Conservation (phyloP, 2,797 vertebrate species). For the Sylvia borin region DNA sequence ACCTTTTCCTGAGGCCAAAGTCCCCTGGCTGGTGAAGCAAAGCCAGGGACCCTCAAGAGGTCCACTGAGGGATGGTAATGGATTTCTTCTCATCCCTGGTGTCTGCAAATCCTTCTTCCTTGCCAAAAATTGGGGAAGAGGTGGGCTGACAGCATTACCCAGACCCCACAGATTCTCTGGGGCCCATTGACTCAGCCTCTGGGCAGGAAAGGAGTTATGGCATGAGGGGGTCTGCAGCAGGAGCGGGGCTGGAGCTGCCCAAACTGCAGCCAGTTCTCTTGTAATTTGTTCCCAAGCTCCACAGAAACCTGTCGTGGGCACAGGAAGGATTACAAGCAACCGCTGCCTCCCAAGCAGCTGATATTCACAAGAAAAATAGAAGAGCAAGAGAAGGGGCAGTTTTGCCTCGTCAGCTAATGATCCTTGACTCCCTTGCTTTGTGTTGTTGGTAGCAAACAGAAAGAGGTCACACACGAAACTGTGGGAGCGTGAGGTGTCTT, state of each 20-base stretch:
- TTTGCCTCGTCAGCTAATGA: constrained; percentile 47
- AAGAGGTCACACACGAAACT: constrained; percentile 54
- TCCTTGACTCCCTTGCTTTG: constrained; percentile 37
- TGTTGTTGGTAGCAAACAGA: constrained; percentile 1
- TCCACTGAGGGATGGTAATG: background rate
- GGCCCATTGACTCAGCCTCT: background rate
- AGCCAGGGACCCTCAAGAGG: background rate
- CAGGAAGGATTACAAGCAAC: background rate
- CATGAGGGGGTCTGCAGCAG: background rate
- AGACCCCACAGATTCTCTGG: background rate
- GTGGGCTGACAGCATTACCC: background rate
- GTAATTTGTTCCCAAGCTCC: background rate
- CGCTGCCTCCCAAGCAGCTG: background rate
- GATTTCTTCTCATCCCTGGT: background rate
- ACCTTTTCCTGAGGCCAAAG: background rate
- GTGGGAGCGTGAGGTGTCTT: constrained; percentile 3
- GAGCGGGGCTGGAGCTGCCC: background rate
- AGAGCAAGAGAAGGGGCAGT: constrained; percentile 18
- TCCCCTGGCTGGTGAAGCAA: background rate
- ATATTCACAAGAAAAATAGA: background rate
- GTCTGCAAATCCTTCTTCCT: background rate
- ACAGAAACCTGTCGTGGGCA: background rate
- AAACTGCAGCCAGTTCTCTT: background rate
- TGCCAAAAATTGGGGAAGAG: background rate
- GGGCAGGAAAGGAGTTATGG: background rate